Percentiles rank a stretch among this genome's conserved stretches.
Evolutionary conservation across 23 tunicate genomes (phyloP).

Genomic region (Phallusia fumigata): DNA sequence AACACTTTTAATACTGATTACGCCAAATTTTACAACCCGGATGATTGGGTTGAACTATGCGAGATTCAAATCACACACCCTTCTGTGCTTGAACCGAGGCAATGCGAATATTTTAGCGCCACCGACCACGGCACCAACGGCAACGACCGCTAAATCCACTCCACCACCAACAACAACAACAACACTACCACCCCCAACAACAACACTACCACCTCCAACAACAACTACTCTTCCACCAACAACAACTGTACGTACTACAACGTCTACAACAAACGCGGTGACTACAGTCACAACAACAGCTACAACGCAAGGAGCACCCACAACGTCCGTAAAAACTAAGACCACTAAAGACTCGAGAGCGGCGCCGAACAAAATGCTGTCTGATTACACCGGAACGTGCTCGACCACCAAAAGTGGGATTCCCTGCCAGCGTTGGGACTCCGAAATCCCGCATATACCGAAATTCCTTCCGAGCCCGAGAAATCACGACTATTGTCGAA

Average conservation of each 20-base stretch:
- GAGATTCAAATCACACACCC: no score
- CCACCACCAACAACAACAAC: background rate
- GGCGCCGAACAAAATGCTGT: background rate
- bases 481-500: constrained; percentile 50
- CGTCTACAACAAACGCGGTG: background rate
- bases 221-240: background rate
- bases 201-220: constrained; percentile 21
- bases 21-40: no score
- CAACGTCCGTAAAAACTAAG: background rate
- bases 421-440: constrained; percentile 41
- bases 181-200: background rate
- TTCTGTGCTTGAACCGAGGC: no score
- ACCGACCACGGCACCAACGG: background rate
- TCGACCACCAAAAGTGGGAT: constrained; percentile 6
- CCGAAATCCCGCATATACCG: constrained; percentile 23
- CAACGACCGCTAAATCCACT: background rate
- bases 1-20: no score
- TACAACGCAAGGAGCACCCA: background rate
- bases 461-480: constrained; percentile 17
- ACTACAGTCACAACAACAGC: background rate
- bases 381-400: constrained; percentile 22
- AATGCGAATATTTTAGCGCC: background rate
- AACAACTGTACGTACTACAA: background rate
- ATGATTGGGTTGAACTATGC: no score
- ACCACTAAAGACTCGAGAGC: background rate